phyloP scores from a whole-genome alignment of 2,888 invertebrate species.

The Drosophila recens region DNA sequence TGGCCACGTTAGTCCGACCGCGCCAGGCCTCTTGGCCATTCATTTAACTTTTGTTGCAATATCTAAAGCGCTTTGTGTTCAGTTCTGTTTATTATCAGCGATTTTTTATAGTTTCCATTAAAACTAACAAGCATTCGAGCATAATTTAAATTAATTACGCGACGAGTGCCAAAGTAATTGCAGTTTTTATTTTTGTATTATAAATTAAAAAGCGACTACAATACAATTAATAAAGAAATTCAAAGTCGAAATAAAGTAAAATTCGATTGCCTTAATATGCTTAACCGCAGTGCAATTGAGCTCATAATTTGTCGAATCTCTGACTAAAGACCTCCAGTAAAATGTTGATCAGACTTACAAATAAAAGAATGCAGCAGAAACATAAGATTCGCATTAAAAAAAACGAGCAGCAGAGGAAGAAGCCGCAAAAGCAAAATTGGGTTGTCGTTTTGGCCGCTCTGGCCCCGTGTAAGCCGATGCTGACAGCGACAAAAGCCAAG shows the following conservation, averaged over 20 bases:
- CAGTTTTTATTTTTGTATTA: conserved; percentile 14
- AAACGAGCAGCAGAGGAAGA: conserved; percentile 47
- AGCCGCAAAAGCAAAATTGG: conserved; percentile 51
- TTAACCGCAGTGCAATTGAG: conserved; percentile 52
- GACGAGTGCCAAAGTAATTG: conserved; percentile 31
- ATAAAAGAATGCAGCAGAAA: conserved; percentile 47
- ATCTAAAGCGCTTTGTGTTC: conserved; percentile 27
- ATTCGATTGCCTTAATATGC: conserved; percentile 34
- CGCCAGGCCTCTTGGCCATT: conserved; percentile 50
- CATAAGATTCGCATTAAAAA: conserved; percentile 72
- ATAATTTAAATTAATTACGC: conserved; percentile 45
- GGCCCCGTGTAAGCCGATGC: conserved; percentile 38
- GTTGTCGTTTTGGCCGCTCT: conserved; percentile 34
- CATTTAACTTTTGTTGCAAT: conserved; percentile 41
- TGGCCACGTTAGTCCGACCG: not conserved
- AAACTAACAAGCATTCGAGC: conserved; percentile 23
- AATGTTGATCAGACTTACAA: conserved; percentile 32
- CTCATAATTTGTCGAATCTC: conserved; percentile 64
- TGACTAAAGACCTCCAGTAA: conserved; percentile 47
- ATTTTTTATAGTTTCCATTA: conserved; percentile 31
- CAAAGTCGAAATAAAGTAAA: conserved; percentile 21
- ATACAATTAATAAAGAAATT: conserved; percentile 62
- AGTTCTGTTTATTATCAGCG: conserved; percentile 26
- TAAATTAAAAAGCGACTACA: conserved; percentile 32
- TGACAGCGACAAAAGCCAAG: conserved; percentile 30